Evolutionary conservation across 2,113 vertebrate genomes (phyloP).

Genomic region (Cheirogaleus medius): DNA sequence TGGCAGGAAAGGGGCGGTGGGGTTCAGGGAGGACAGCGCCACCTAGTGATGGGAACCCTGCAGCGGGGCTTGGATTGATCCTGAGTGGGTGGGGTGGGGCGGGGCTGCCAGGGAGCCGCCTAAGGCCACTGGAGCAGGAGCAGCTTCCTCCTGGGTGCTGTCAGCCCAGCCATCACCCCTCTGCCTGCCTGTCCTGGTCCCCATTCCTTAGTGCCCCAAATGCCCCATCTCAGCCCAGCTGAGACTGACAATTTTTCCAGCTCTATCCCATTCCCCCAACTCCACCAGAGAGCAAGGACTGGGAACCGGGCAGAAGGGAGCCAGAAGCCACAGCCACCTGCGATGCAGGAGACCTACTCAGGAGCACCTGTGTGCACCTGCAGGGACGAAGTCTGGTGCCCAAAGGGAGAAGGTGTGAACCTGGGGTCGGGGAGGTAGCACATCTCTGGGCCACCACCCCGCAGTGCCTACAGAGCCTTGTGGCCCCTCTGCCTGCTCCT

Average conservation of each 20-base stretch:
- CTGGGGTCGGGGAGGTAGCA: background rate
- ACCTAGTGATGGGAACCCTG: slow-evolving; percentile 22
- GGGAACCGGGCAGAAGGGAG: background rate
- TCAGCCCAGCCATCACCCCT: background rate
- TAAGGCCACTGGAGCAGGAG: too few relatives aligned
- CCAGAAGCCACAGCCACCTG: background rate
- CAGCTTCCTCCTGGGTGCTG: background rate
- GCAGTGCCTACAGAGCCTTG: background rate
- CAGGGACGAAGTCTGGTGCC: background rate
- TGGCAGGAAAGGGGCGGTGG: background rate
- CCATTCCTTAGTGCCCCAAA: background rate
- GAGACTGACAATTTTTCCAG: background rate
- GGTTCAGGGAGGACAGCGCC: background rate
- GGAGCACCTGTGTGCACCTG: background rate
- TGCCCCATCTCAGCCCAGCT: background rate
- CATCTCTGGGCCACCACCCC: background rate
- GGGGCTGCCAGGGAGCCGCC: background rate
- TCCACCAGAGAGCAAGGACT: background rate
- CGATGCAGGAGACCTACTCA: background rate
- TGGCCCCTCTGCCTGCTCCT: background rate
- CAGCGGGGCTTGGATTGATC: background rate
- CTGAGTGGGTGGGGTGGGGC: background rate
- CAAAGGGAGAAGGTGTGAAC: background rate
- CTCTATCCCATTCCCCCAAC: background rate
- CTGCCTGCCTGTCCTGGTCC: background rate